A percentile compares a stretch with the other conserved stretches of the same genome.
Evolutionary conservation across 2,113 vertebrate species (phyloP).

Genomic region (Perca fluviatilis): DNA sequence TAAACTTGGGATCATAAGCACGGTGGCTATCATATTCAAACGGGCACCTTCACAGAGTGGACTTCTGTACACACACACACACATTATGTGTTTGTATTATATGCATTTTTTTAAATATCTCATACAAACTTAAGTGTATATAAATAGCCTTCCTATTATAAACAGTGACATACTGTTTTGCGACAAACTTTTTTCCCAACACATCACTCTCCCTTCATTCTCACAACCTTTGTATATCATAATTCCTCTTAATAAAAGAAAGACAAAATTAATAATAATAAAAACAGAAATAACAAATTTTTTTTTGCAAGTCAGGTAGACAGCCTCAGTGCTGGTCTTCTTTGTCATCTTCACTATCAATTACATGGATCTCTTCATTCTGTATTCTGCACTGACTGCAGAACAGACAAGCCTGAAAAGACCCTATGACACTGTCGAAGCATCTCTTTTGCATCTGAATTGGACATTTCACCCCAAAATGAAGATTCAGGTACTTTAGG

Average conservation of each 20-base stretch:
- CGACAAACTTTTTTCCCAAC: slow-evolving; percentile 50
- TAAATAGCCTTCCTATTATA: slow-evolving; percentile 70
- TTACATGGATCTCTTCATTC: slow-evolving; percentile 3
- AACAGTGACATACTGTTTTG: slow-evolving; percentile 54
- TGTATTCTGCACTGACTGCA: slow-evolving; percentile 25
- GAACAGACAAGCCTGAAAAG: slow-evolving; percentile 14
- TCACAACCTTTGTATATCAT: slow-evolving; percentile 47
- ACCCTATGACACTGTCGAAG: neutral
- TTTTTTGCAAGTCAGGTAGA: slow-evolving; percentile 67
- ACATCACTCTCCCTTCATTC: slow-evolving; percentile 69
- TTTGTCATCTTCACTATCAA: slow-evolving; percentile 22
- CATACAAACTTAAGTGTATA: slow-evolving; percentile 60
- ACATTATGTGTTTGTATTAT: too few species aligned
- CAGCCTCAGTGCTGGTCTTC: slow-evolving; percentile 36
- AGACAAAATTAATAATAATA: slow-evolving; percentile 45
- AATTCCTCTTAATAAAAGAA: slow-evolving; percentile 37
- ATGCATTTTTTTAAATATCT: slow-evolving; percentile 71
- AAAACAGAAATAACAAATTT: slow-evolving; percentile 44
- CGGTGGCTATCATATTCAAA: neutral
- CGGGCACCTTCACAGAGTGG: slow-evolving; percentile 7
- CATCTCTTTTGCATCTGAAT: neutral
- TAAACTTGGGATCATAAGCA: slow-evolving; percentile 15
- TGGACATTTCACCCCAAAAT: slow-evolving; percentile 40
- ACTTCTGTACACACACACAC: slow-evolving; percentile 24
- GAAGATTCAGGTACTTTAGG: slow-evolving; percentile 8